Evolutionary conservation across 1,140 invertebrate genomes (phyloP), one percentile per base, ranked within the genome.

Genomic region (Drosophila subpulchrella): DNA sequence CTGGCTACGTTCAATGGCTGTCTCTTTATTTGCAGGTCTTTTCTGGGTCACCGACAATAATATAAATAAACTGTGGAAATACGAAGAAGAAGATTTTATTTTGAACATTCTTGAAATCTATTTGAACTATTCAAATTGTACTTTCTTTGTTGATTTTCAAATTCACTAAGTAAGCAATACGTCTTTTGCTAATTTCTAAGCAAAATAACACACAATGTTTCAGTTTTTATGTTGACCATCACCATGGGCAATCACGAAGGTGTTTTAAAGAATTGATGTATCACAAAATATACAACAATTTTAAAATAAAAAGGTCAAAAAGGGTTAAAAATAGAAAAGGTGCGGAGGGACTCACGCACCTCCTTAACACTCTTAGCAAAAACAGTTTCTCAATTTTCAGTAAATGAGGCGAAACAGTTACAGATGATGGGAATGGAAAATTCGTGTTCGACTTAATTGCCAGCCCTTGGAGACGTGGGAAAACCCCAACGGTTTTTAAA

Each of bases 381-480:
- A 39, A n/a, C n/a, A 39, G 38, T 39, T 39, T 46, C 48, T 39
- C 41, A 42, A 55, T 70, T 67, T 70, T 7, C 48, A 39, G 39
- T 34, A 44, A 70, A 70, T 70, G 61, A 15, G 39, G 39, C 61
- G 17, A 38, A 32, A 8, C 41, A 46, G 15, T 53, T 46, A 44
- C 46, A 44, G 27, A 27, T 30, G 27, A 70, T 38, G 15, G 27
- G 36, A 58, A 47, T 24, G 50, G 36, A n/a, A 39, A 68, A 24
- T 57, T 34, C 15, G 17, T 68, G 50, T 70, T 48, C 30, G 15
- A 57, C 57, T 70, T 57, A 70, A 70, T 71, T 56, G 34, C 5
- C 3, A 20, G 24, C 13, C 38, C 30, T 10, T 12, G 8, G 30
- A 38, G 12, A 10, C 32, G 20, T 13, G 3, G 17, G 17, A 8